Conservation (phyloP, 2,113 vertebrate genomes). For the Hymenochirus boettgeri region DNA sequence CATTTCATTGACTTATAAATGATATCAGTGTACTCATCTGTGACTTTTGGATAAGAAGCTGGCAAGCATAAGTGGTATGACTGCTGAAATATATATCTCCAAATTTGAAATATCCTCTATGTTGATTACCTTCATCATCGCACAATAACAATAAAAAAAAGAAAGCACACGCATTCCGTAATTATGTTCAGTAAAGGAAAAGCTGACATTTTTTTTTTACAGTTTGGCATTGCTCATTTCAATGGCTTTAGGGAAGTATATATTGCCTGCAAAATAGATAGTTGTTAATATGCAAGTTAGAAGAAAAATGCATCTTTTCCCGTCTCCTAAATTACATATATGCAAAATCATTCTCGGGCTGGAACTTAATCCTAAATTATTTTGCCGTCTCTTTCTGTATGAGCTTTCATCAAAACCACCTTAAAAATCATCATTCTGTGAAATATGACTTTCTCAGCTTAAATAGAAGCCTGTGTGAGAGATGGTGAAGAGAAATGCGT, state of each 20-base stretch:
- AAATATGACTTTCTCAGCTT: slow-evolving; percentile 40
- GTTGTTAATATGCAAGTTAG: slow-evolving; percentile 42
- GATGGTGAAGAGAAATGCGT: slow-evolving; percentile 16
- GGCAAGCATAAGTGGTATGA: neutral
- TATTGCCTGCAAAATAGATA: slow-evolving; percentile 35
- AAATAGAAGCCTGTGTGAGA: slow-evolving; percentile 34
- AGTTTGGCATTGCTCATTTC: slow-evolving; percentile 25
- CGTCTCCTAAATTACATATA: slow-evolving; percentile 38
- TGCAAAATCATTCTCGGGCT: slow-evolving; percentile 37
- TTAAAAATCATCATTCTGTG: slow-evolving; percentile 43
- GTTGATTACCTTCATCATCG: slow-evolving; percentile 20
- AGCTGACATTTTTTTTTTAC: slow-evolving; percentile 31
- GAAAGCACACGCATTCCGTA: slow-evolving; percentile 7
- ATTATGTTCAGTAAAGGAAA: slow-evolving; percentile 15
- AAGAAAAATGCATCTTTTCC: slow-evolving; percentile 39
- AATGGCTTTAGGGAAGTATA: slow-evolving; percentile 34
- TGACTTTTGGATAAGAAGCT: neutral
- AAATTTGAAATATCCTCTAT: neutral
- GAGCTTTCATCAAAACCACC: slow-evolving; percentile 38
- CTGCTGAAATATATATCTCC: neutral
- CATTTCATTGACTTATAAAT: neutral
- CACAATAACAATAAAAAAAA: slow-evolving; percentile 24
- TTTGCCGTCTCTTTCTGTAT: slow-evolving; percentile 36
- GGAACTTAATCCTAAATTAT: slow-evolving; percentile 39
- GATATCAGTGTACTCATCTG: neutral